Base-by-base conservation (phyloP, 2,113 vertebrate genomes). In the Cichladusa arquata region DNA sequence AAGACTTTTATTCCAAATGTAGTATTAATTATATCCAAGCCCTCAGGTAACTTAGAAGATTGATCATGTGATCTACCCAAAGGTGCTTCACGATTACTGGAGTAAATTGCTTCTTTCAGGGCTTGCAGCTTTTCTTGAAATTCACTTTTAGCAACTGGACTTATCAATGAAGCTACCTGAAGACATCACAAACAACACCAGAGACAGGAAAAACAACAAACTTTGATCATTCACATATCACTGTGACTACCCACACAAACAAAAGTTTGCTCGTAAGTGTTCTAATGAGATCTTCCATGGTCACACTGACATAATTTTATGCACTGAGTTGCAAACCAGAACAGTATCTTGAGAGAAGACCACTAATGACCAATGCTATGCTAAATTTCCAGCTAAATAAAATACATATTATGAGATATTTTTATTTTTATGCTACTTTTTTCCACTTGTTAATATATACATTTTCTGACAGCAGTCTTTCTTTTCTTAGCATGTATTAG, bases 101-200 rank as follows among this genome's bases (percentile, higher is more conserved):
- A 77, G 94, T 99, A 99, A 50, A 96, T 54, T 42, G 95, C 94
- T 94, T 99, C 98, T 78, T 97, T 97, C 69, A 97, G 92, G 28
- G 98, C 97, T 66, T 97, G 94, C 20, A 98, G 38, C 96, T 93
- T 98, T 86, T 98, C 97, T 84, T 99, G 98, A 95, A 98, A 98
- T n/a, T 73, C 20, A 15, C 98, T 98, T 92, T 97, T 98, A 40
- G 74, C 85, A 51, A 94, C 95, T n/a, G 98, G 98, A 93, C 98
- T 98, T 83, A 99, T 67, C 94, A 98, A 58, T 38, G 73, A 89
- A 33, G 44, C 95, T 82, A 69, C 91, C 99, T 99, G 96, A 95
- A 97, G 36, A 95, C 78, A 97, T 60, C 66, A 93, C 17, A 96
- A 57, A 95, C 47, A 88, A 57, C 19, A 94, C 24, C 78, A 73